Evolutionary conservation across 2,113 vertebrate genomes (phyloP).

Genomic region (Osmerus eperlanus): DNA sequence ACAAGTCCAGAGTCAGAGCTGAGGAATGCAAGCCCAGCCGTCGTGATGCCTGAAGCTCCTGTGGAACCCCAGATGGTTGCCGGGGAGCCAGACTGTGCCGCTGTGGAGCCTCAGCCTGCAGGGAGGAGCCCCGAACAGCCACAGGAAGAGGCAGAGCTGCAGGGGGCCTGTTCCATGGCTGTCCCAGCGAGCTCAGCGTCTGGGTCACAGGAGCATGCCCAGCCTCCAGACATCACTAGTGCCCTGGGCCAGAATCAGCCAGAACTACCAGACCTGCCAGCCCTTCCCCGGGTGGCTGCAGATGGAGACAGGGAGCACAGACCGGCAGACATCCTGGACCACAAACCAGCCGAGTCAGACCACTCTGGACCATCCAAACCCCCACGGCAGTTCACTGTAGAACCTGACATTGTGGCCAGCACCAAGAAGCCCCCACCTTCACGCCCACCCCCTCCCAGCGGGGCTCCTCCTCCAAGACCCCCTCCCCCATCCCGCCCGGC

Average conservation of each 20-base stretch:
- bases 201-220: conserved; percentile 44
- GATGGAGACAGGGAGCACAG: conserved; percentile 57
- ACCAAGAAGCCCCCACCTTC: conserved; percentile 91
- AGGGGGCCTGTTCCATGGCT: conserved; percentile 32
- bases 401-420: conserved; percentile 97
- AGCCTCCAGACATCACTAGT: conserved; percentile 72
- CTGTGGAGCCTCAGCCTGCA: conserved; percentile 22
- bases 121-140: conserved; percentile 34
- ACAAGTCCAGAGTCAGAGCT: conserved; percentile 27
- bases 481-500: conserved; percentile 86
- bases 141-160: conserved; percentile 24
- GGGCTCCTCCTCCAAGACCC: conserved; percentile 85
- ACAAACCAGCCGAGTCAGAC: conserved; percentile 67
- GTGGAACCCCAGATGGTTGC: background rate
- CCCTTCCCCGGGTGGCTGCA: conserved; percentile 27
- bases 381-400: conserved; percentile 83
- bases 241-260: conserved; percentile 49
- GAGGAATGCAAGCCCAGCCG: conserved; percentile 29
- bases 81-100: conserved; percentile 42
- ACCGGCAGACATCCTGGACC: conserved; percentile 73
- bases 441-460: conserved; percentile 83
- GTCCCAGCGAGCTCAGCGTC: conserved; percentile 19
- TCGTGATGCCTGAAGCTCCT: conserved; percentile 57
- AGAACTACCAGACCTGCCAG: conserved; percentile 6
- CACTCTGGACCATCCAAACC: conserved; percentile 81